Evolutionary conservation across 1,140 invertebrate genomes (phyloP), one percentile per base, ranked within the genome.

Genomic region (Gonatopus flavifemur): DNA sequence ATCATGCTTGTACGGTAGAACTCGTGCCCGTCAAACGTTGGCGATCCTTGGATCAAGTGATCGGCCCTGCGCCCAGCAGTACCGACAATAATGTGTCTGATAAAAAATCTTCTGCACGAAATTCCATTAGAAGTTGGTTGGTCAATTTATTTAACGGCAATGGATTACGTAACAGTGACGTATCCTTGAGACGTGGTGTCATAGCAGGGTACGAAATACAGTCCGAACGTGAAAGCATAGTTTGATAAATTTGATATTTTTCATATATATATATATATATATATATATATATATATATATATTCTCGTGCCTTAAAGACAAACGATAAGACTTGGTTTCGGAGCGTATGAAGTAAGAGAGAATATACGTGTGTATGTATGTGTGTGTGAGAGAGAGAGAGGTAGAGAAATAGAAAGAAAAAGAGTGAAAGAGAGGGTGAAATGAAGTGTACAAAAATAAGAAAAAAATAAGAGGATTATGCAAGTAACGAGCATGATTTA

Each of bases 41-140:
- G 85, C 84, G 83, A 57, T 91, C 89, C n/a, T 74, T 90, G 18
- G 88, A 91, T 78, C 82, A 84, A 55, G 77, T 87, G 16, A 81
- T 79, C 62, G n/a, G n/a, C n/a, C 77, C 66, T 62, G 82, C 64
- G 59, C 72, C 67, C 59, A 77, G 60, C 47, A 68, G 58, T 32
- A 47, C 47, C 46, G 63, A 70, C 57, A 68, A 78, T 67, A 67
- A 69, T 42, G 74, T 80, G 42, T 59, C 70, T 6, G 77, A 78
- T 31, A 80, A 82, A 56, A 81, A 81, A 51, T 72, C 68, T 8
- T 75, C 74, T 8, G 68, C 71, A 15, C 80, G 82, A 43, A 81
- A 78, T 60, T 82, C 82, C 5, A 75, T 88, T 31, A 81, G 82
- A 51, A 84, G 81, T 46, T 89, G 87, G 86, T 67, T 89, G 21